Conservation (phyloP, 37 sponge, comb jelly and placozoan species). For the Bolinopsis microptera region DNA sequence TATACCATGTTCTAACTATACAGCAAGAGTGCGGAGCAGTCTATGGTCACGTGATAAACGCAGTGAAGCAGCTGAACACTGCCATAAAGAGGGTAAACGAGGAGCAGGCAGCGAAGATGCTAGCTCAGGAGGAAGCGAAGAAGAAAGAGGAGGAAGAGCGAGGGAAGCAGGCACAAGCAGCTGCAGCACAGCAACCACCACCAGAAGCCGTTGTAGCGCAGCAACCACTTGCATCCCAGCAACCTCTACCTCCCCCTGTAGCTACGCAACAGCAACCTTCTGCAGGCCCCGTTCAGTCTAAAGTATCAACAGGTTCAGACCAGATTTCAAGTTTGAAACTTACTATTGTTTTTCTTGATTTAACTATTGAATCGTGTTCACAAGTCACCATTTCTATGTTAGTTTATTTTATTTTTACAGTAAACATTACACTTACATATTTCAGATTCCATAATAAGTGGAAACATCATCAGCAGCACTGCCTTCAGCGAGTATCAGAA, state of each 20-base stretch:
- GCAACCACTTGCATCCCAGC: neutral
- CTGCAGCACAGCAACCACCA: neutral
- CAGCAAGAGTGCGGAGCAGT: neutral
- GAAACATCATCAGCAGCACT: constrained; percentile 11
- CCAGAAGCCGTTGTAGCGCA: neutral
- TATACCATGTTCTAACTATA: neutral
- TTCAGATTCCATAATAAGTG: constrained; percentile 28
- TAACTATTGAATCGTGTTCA: too few relatives aligned
- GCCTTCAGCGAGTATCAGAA: constrained; percentile 31
- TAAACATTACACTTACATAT: too few relatives aligned
- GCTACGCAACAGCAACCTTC: neutral
- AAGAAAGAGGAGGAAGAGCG: neutral
- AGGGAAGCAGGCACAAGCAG: neutral
- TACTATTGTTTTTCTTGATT: too few relatives aligned
- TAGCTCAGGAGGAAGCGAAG: neutral
- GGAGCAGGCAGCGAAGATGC: constrained; percentile 14
- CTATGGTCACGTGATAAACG: neutral
- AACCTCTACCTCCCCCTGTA: neutral
- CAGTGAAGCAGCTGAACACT: constrained; percentile 17
- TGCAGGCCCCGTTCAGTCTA: neutral
- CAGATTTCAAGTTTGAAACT: too few relatives aligned
- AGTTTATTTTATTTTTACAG: too few relatives aligned
- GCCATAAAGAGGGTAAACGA: constrained; percentile 20
- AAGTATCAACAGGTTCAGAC: neutral
- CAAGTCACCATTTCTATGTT: too few relatives aligned